Conservation (phyloP, 2,888 invertebrate species). For the Diploptera punctata region DNA sequence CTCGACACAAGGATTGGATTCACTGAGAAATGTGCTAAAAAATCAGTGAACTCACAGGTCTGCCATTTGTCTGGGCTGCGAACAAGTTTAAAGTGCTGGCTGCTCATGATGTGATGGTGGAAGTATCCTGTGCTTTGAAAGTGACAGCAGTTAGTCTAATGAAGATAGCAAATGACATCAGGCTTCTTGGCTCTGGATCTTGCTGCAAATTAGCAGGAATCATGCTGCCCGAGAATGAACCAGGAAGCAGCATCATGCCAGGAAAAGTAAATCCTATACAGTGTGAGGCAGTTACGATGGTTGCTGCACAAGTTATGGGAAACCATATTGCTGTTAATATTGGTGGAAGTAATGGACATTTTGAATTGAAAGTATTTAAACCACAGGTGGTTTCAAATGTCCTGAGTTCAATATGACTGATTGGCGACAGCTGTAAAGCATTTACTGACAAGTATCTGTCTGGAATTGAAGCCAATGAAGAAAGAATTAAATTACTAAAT, state of each 20-base stretch:
- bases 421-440: conserved; percentile 82
- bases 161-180: conserved; percentile 90
- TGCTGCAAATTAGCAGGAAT: conserved; percentile 95
- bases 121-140: conserved; percentile 94
- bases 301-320: conserved; percentile 96
- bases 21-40: conserved; percentile 91
- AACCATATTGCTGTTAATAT: conserved; percentile 94
- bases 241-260: conserved; percentile 99
- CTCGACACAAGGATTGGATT: conserved; percentile 94
- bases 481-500: conserved; percentile 82
- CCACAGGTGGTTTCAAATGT: conserved; percentile 96
- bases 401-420: conserved; percentile 83
- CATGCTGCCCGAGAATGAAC: conserved; percentile 95
- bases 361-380: conserved; percentile 98
- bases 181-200: conserved; percentile 93
- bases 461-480: conserved; percentile 79
- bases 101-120: conserved; percentile 90
- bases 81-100: conserved; percentile 99
- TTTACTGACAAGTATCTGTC: conserved; percentile 89
- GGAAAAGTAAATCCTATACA: conserved; percentile 99
- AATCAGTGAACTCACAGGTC: conserved; percentile 79
- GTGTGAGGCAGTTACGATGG: conserved; percentile 98
- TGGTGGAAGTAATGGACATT: conserved; percentile 96
- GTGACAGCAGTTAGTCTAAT: conserved; percentile 90
- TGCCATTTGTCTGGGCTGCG: conserved; percentile 92